phyloP scores from a whole-genome alignment of 2,113 vertebrate species.

The Neolamprologus brichardi region DNA sequence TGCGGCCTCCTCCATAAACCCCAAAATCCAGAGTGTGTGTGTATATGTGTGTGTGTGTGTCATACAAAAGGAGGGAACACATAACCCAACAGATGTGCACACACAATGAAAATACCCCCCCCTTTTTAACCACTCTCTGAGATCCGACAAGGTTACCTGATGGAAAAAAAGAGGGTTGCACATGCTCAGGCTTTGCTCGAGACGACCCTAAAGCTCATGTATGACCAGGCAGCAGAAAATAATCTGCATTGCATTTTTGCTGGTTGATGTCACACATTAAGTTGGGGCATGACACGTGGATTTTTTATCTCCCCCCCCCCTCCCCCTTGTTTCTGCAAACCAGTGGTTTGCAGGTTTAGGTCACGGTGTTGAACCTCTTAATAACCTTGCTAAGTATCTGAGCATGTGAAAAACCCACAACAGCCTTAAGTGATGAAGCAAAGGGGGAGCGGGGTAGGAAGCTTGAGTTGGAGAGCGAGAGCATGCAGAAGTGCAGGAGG shows the following conservation, averaged over 20 bases:
- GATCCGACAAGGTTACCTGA: background rate
- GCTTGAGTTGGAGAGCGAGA: background rate
- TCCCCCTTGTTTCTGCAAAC: background rate
- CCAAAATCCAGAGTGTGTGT: background rate
- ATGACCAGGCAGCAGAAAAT: background rate
- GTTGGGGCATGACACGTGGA: background rate
- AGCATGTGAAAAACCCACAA: background rate
- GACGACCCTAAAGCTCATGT: background rate
- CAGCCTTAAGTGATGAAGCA: background rate
- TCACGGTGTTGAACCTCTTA: background rate
- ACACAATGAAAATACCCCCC: background rate
- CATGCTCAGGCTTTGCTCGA: background rate
- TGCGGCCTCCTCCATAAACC: background rate
- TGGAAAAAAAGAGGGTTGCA: background rate
- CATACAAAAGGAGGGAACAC: background rate
- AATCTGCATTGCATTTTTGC: conserved; percentile 11
- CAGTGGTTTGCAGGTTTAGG: background rate
- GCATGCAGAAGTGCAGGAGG: background rate
- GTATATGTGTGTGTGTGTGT: background rate
- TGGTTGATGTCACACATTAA: conserved; percentile 14
- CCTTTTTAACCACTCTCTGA: background rate
- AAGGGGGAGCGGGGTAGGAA: background rate
- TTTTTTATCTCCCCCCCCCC: background rate
- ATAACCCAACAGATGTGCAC: background rate
- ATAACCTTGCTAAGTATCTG: background rate